phyloP scores from a whole-genome alignment of 2,113 vertebrate species.

The Vulpes ferrilata region DNA sequence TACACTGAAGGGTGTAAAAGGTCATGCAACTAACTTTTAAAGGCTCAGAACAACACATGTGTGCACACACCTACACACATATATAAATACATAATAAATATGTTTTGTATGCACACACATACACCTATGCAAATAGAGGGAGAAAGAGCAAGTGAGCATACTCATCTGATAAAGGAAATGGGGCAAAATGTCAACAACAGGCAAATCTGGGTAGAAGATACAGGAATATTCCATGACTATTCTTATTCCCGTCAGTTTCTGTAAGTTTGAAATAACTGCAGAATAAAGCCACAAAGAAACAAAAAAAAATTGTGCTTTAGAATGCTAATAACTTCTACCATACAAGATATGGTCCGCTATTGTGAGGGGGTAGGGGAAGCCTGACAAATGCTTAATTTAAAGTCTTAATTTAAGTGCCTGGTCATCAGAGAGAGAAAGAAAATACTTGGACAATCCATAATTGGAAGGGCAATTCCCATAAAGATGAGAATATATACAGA shows the following conservation, averaged over 20 bases:
- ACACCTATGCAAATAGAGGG: background rate
- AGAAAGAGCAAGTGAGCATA: background rate
- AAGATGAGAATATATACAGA: background rate
- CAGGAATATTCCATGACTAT: background rate
- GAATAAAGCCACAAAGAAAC: constrained; percentile 20
- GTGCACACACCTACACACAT: background rate
- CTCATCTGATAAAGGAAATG: background rate
- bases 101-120: background rate
- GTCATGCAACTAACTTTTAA: background rate
- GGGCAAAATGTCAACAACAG: background rate
- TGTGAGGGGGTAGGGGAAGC: background rate
- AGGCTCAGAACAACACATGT: background rate
- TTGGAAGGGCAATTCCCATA: background rate
- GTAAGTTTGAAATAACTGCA: constrained; percentile 37
- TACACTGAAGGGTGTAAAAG: background rate
- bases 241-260: background rate
- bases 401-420: background rate
- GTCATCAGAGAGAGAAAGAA: background rate
- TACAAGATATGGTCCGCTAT: background rate
- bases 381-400: background rate
- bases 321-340: background rate
- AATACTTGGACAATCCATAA: background rate
- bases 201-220: background rate
- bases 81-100: background rate
- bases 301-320: constrained; percentile 12